These are phyloP conservation scores for Eulemur macaco DNA, from an alignment of 2,113 vertebrate genomes.

Conservation along the genomic window DNA sequence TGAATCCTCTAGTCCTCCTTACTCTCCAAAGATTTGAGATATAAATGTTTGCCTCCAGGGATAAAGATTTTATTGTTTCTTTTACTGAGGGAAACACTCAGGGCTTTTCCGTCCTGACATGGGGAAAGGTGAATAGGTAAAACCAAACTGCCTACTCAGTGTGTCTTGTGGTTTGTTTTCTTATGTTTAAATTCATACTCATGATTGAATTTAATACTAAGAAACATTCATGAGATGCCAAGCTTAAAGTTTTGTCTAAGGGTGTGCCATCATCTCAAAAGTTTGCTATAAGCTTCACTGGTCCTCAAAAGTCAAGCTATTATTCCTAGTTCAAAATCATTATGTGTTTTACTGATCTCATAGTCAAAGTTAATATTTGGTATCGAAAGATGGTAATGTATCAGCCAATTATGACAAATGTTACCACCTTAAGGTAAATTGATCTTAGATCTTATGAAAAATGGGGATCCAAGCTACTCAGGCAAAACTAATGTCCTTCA, in stretches of 20 bases:
- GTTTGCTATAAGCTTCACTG: conserved; percentile 39
- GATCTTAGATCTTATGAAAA: conserved; percentile 35
- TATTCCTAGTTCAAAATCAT: conserved; percentile 37
- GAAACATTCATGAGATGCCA: neutral
- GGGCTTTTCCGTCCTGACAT: neutral
- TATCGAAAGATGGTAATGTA: conserved; percentile 47
- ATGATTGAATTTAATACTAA: neutral
- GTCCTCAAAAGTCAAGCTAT: conserved; percentile 50
- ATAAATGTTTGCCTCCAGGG: neutral
- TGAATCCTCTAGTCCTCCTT: neutral
- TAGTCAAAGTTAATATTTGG: conserved; percentile 50
- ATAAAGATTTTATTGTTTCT: neutral
- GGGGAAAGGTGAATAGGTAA: neutral
- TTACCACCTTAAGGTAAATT: conserved; percentile 39
- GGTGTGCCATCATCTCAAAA: neutral
- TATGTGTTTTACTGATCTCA: conserved; percentile 57
- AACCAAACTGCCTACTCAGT: neutral
- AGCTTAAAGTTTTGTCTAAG: neutral
- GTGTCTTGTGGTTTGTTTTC: neutral
- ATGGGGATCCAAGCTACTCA: neutral
- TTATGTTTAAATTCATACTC: neutral
- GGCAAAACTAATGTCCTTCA: conserved; percentile 37
- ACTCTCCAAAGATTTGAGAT: neutral
- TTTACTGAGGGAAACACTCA: neutral
- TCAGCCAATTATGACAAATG: conserved; percentile 59